These are phyloP conservation scores for Magallana nippona DNA, from an alignment of 2,888 invertebrate genomes.

Conservation along the genomic window DNA sequence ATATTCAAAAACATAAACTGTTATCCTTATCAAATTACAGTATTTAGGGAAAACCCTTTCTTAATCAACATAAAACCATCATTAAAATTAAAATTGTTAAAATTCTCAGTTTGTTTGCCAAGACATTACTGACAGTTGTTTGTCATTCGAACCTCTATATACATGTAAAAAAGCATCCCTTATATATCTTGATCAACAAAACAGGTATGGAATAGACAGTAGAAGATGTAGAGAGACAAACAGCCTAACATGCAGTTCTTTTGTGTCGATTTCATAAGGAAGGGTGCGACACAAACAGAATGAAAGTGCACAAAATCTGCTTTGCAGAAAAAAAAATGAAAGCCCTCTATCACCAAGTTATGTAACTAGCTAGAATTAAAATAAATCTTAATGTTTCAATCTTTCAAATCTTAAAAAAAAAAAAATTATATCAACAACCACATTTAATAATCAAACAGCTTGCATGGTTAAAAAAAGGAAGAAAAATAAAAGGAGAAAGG, in stretches of 20 bases:
- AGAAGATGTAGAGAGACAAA: conserved; percentile 1
- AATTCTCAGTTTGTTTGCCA: no score
- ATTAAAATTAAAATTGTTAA: no score
- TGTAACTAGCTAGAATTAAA: conserved; percentile 17
- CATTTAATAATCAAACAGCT: conserved; percentile 1
- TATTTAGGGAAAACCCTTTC: no score
- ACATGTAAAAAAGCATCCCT: no score
- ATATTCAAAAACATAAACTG: no score
- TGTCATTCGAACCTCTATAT: no score
- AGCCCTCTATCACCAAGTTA: conserved; percentile 35
- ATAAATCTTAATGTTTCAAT: not conserved
- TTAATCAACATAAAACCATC: no score
- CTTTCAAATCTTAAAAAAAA: not conserved
- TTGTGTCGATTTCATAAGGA: conserved; percentile 1
- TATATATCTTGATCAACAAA: no score
- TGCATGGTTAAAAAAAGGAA: not conserved
- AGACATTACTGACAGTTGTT: no score
- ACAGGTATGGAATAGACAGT: not conserved
- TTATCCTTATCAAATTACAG: no score
- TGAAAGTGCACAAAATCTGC: conserved; percentile 18
- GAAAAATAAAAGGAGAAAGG: no score
- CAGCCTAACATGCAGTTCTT: conserved; percentile 7
- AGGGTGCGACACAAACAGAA: conserved; percentile 8
- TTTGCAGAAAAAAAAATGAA: conserved; percentile 27
- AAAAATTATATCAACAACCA: conserved; percentile 3